Evolutionary conservation across 2,113 vertebrate genomes (phyloP).

Genomic region (Aegypius monachus): DNA sequence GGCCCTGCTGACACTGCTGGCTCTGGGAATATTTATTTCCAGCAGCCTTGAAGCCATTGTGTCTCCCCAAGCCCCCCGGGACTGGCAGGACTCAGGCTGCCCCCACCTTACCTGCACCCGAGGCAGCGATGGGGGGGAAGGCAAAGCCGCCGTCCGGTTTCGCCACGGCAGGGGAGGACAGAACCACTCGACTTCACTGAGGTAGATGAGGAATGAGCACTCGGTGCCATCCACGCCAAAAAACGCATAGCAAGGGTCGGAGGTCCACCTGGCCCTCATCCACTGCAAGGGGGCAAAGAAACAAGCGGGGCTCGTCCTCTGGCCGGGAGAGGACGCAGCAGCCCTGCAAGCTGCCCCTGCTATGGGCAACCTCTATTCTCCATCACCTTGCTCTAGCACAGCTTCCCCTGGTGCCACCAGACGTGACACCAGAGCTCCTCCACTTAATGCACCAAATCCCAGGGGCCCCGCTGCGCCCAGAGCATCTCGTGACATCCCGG

Average conservation of each 20-base stretch:
- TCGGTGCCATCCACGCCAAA: slow-evolving; percentile 96
- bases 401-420: background rate
- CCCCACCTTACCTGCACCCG: slow-evolving; percentile 76
- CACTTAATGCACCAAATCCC: background rate
- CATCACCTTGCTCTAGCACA: background rate
- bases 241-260: slow-evolving; percentile 95
- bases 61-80: fast-evolving
- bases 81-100: background rate
- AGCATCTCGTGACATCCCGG: fast-evolving
- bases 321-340: fast-evolving
- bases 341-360: background rate
- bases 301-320: fast-evolving
- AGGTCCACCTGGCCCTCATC: slow-evolving; percentile 97
- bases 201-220: slow-evolving; percentile 95
- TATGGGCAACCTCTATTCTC: fast-evolving
- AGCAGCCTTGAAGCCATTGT: fast-evolving
- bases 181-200: slow-evolving; percentile 98
- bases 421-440: background rate
- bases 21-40: background rate
- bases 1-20: background rate
- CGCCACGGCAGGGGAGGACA: slow-evolving; percentile 91
- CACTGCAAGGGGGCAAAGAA: slow-evolving; percentile 77
- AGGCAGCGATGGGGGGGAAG: slow-evolving; percentile 69
- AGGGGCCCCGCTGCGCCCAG: background rate
- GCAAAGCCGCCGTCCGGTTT: slow-evolving; percentile 74